Conservation (phyloP, 1,140 invertebrate species). For the Gonioctena quinquepunctata region DNA sequence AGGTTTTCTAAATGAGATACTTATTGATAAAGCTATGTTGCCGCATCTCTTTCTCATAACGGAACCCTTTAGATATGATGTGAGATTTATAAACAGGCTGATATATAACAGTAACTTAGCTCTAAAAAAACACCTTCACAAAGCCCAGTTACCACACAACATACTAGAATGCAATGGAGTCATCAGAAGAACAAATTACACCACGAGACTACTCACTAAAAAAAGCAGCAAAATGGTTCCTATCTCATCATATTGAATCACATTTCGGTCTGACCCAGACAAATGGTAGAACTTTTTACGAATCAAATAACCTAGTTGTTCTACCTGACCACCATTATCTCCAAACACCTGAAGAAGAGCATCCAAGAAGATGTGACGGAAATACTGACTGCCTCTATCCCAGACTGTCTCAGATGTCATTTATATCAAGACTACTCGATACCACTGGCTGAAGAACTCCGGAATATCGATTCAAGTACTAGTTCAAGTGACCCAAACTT, state of each 20-base stretch:
- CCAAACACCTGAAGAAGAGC: background rate
- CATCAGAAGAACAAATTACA: background rate
- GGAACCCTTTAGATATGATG: background rate
- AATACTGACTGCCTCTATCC: background rate
- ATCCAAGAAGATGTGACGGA: background rate
- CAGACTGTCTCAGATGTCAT: background rate
- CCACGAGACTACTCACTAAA: background rate
- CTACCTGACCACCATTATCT: background rate
- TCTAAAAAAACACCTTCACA: background rate
- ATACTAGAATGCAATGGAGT: background rate
- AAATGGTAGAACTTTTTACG: background rate
- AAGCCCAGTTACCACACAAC: background rate
- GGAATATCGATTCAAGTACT: background rate
- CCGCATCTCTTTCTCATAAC: background rate
- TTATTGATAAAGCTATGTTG: background rate
- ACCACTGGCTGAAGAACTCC: background rate
- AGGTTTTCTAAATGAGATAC: background rate
- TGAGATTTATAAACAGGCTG: background rate
- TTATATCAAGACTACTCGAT: background rate
- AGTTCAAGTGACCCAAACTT: background rate
- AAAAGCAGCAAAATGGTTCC: background rate
- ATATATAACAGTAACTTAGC: background rate
- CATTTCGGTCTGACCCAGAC: no score
- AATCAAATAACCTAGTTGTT: background rate
- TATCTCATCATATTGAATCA: background rate